Evolutionary conservation across 2,888 invertebrate species (phyloP).

Genomic region (Synergus gifuensis): DNA sequence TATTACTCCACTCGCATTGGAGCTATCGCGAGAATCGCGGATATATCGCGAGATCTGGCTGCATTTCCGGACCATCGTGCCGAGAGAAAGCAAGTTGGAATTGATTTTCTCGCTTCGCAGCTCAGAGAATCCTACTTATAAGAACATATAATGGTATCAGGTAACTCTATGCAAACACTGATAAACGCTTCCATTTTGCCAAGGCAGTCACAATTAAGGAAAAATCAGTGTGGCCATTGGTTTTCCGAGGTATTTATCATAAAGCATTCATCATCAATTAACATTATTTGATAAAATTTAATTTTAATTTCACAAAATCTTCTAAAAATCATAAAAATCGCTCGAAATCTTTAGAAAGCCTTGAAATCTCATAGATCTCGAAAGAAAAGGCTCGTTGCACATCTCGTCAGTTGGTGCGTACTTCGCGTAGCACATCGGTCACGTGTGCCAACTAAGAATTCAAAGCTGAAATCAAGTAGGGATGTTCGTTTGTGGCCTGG

Average conservation of each 20-base stretch:
- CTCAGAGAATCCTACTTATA: conserved; percentile 42
- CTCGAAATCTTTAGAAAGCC: not conserved
- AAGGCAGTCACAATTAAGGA: not conserved
- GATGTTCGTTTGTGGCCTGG: conserved; percentile 55
- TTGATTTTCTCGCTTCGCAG: conserved; percentile 67
- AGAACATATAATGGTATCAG: conserved; percentile 33
- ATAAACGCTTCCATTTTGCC: conserved; percentile 19
- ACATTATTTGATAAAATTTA: too few relatives aligned
- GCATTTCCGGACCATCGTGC: conserved; percentile 66
- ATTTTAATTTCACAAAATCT: too few relatives aligned
- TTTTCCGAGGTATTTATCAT: not conserved
- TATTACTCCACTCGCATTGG: conserved; percentile 46
- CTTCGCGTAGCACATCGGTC: conserved; percentile 66
- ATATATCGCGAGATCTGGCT: conserved; percentile 34
- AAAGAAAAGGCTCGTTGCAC: conserved; percentile 9
- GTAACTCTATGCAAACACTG: conserved; percentile 2
- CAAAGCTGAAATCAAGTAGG: conserved; percentile 55
- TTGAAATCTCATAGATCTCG: not conserved
- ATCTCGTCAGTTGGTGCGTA: conserved; percentile 60
- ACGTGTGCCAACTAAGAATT: conserved; percentile 70
- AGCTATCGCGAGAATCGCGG: conserved; percentile 43
- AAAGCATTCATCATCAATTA: too few relatives aligned
- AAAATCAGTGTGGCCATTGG: not conserved
- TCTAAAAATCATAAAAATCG: too few relatives aligned
- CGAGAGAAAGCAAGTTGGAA: conserved; percentile 68